A percentile compares a stretch with the other conserved stretches of the same genome.
phyloP scores from a whole-genome alignment of 2,888 invertebrate genomes.

The Nudaria mundana region DNA sequence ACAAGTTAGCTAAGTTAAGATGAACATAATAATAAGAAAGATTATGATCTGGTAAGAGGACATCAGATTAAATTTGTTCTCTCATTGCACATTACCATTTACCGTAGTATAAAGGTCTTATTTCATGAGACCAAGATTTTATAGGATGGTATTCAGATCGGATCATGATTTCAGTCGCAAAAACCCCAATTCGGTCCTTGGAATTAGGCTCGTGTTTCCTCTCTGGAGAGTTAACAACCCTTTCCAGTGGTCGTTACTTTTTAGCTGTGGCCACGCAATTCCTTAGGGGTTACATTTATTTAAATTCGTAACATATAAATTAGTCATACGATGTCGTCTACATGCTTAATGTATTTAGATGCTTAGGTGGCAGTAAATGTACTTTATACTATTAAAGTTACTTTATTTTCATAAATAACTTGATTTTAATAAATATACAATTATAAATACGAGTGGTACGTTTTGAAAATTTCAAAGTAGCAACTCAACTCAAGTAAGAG shows the following conservation, averaged over 20 bases:
- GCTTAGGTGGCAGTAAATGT: slow-evolving; percentile 8
- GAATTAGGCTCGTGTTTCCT: slow-evolving; percentile 39
- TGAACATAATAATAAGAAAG: too few species aligned
- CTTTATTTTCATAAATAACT: too few species aligned
- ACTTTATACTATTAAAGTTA: not conserved
- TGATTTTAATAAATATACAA: too few species aligned
- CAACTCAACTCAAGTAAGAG: too few species aligned
- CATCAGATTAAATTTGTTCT: not conserved
- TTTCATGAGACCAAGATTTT: slow-evolving; percentile 25
- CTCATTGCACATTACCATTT: slow-evolving; percentile 1
- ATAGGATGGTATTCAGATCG: slow-evolving; percentile 38
- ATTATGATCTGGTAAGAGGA: not conserved
- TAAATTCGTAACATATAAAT: slow-evolving; percentile 43
- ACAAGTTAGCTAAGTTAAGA: too few species aligned
- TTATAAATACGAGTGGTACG: too few species aligned
- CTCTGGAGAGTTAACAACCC: slow-evolving; percentile 42
- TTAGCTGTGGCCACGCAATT: slow-evolving; percentile 41
- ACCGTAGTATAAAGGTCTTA: slow-evolving; percentile 9
- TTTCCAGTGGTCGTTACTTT: slow-evolving; percentile 47
- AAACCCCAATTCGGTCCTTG: slow-evolving; percentile 38
- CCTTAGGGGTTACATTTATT: slow-evolving; percentile 41
- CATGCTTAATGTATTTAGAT: slow-evolving; percentile 22
- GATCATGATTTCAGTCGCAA: slow-evolving; percentile 46
- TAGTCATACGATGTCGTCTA: slow-evolving; percentile 27
- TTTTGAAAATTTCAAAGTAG: too few species aligned